Base-by-base conservation (phyloP, 2,113 vertebrate genomes). In the Oncorhynchus mykiss region DNA sequence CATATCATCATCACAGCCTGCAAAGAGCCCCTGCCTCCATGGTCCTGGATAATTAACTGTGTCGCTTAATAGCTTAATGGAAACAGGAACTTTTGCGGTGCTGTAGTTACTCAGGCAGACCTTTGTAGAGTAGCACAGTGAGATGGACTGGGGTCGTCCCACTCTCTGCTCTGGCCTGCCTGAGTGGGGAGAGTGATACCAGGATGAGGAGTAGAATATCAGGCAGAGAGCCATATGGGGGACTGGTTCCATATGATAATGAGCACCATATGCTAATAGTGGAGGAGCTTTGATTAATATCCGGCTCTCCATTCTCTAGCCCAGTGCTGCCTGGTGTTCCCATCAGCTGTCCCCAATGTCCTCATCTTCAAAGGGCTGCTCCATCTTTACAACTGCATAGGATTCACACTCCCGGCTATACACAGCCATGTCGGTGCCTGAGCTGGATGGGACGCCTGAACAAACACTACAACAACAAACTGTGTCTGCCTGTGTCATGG, bases 21-120 rank as follows among this genome's bases (percentile, higher is more conserved):
- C 84, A 85, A 90, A 87, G 87, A 91, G 87, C 91, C 82, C 82
- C 77, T 81, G 88, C 90, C 89, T 92, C 85, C 82, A 67, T 87
- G 87, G 86, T 88, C 88, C 88, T 76, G 88, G 88, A 92, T 93
- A 93, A 94, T 94, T 94, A 93, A 93, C 93, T 92, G 89, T 91
- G 90, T 89, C 87, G 88, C 92, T 92, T 90, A 91, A 90, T 88
- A 84, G 88, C 88, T 89, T 91, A 90, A 83, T 87, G 89, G 73
- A 45, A 45, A 45, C 39, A 45, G 39, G 39, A 45, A 45, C 39
- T 45, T 45, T 45, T 85, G 76, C 84, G 86, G 84, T 87, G 71
- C 78, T 82, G 87, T 87, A 86, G 90, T 90, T 91, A 87, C 88
- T 91, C 88, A 88, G 77, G 82, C 80, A 80, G 82, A 86, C 82